phyloP scores from a whole-genome alignment of 1,140 invertebrate genomes.

The Prorops nasuta region DNA sequence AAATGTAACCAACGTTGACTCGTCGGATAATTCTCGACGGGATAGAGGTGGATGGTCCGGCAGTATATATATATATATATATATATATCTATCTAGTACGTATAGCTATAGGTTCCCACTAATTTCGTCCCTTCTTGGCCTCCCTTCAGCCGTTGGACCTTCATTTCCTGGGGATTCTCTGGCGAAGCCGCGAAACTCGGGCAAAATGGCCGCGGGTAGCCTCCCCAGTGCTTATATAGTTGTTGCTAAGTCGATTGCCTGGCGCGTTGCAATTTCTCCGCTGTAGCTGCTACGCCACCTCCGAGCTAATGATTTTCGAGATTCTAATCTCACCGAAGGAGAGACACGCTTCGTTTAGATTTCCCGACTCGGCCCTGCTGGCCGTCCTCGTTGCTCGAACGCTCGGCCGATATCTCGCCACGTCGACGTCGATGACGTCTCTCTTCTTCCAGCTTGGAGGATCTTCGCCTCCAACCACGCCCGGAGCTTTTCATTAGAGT shows the following conservation, averaged over 20 bases:
- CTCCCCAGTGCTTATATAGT: background rate
- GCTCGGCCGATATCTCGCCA: background rate
- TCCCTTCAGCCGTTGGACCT: too few relatives aligned
- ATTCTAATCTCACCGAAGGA: slow-evolving; percentile 43
- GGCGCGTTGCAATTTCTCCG: slow-evolving; percentile 30
- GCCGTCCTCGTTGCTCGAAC: slow-evolving; percentile 10
- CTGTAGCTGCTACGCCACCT: slow-evolving; percentile 15
- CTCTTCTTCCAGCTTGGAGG: slow-evolving; percentile 20
- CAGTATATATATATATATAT: too few relatives aligned
- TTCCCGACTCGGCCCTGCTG: slow-evolving; percentile 20
- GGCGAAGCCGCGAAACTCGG: background rate
- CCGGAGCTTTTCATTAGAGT: slow-evolving; percentile 39
- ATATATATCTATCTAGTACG: too few relatives aligned
- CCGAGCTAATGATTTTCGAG: slow-evolving; percentile 44
- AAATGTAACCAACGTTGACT: too few relatives aligned
- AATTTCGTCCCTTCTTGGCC: too few relatives aligned
- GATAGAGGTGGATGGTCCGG: too few relatives aligned
- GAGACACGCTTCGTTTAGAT: slow-evolving; percentile 32
- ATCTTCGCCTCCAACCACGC: slow-evolving; percentile 21
- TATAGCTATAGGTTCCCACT: too few relatives aligned
- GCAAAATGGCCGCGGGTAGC: slow-evolving; percentile 2
- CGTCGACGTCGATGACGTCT: slow-evolving; percentile 5
- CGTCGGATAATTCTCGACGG: too few relatives aligned
- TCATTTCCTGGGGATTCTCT: too few relatives aligned
- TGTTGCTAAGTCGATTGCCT: slow-evolving; percentile 27